These are phyloP conservation scores for Ctenicera cuprea DNA, from an alignment of 2,888 invertebrate genomes.

Conservation along the genomic window DNA sequence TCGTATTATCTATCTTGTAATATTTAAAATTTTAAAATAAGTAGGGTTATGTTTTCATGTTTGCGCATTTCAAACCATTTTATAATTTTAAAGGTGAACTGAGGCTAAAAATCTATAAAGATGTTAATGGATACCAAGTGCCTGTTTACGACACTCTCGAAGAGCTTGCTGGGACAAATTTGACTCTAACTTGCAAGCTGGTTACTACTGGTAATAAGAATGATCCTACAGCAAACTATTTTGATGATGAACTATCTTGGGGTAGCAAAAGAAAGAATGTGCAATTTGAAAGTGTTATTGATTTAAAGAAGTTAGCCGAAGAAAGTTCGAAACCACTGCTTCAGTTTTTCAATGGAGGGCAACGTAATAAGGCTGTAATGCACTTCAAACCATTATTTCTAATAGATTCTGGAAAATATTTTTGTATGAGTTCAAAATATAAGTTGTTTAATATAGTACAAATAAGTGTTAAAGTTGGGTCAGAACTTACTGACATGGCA, in stretches of 20 bases:
- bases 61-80: too few species aligned
- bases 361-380: neutral
- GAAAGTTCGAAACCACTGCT: neutral
- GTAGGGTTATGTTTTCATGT: too few species aligned
- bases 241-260: slow-evolving; percentile 11
- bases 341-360: neutral
- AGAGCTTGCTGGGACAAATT: neutral
- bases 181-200: slow-evolving; percentile 15
- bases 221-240: neutral
- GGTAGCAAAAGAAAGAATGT: neutral
- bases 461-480: neutral
- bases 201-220: neutral
- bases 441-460: slow-evolving; percentile 8
- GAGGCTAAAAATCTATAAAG: neutral
- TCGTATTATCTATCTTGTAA: too few species aligned
- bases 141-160: neutral
- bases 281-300: neutral
- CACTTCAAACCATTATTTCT: neutral
- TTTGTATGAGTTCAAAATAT: slow-evolving; percentile 26
- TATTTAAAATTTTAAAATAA: too few species aligned
- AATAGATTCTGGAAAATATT: slow-evolving; percentile 7
- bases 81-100: neutral
- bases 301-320: neutral
- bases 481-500: neutral
- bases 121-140: neutral